A percentile compares a stretch with the other conserved stretches of the same genome.
Evolutionary conservation across 2,797 vertebrate genomes (phyloP).

Genomic region (Vespertilio murinus): DNA sequence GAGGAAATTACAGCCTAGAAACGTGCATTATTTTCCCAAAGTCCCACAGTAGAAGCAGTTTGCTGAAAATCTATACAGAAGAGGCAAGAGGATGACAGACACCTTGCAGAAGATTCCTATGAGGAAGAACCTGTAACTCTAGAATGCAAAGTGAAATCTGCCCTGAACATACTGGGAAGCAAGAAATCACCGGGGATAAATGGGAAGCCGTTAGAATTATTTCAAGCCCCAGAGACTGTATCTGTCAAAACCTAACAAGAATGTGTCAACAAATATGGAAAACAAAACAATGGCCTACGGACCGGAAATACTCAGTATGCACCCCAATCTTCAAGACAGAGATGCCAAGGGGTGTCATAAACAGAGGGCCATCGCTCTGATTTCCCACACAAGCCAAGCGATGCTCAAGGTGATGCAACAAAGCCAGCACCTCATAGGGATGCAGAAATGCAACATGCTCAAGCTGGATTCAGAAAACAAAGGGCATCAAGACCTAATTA

Average conservation of each 20-base stretch:
- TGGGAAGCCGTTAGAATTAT: background rate
- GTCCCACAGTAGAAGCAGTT: background rate
- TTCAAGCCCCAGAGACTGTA: background rate
- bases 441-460: background rate
- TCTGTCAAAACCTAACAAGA: background rate
- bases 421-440: background rate
- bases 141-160: background rate
- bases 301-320: background rate
- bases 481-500: background rate
- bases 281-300: background rate
- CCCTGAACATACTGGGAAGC: background rate
- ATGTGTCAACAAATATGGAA: background rate
- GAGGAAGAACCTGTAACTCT: background rate
- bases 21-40: background rate
- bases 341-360: background rate
- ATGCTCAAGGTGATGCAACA: background rate
- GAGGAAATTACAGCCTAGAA: background rate
- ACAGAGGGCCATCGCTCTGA: background rate
- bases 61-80: background rate
- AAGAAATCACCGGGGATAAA: background rate
- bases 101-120: background rate
- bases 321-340: background rate
- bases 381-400: background rate
- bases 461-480: background rate
- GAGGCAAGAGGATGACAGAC: background rate